phyloP scores from a whole-genome alignment of 2,113 vertebrate species.

The Trogon surrucura region DNA sequence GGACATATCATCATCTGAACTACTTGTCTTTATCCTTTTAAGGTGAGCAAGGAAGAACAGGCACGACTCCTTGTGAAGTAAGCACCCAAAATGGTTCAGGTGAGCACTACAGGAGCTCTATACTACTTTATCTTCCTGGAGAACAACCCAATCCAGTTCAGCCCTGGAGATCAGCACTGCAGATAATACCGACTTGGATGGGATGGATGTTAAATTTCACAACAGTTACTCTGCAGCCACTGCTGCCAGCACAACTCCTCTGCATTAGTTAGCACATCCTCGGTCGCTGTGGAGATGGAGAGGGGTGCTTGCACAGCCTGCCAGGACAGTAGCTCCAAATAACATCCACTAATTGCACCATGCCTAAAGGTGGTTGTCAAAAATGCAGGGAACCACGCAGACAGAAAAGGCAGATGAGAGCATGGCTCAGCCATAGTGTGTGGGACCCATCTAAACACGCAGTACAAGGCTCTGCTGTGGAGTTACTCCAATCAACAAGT shows the following conservation, averaged over 20 bases:
- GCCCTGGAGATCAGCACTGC: not conserved
- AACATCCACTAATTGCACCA: not conserved
- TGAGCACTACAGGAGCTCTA: not conserved
- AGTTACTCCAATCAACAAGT: not conserved
- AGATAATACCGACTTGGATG: not conserved
- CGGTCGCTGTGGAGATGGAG: not conserved
- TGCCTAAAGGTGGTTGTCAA: not conserved
- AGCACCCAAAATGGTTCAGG: not conserved
- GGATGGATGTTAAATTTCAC: not conserved
- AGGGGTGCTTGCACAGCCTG: not conserved
- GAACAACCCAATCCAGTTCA: not conserved
- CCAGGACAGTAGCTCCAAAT: slow-evolving; percentile 3
- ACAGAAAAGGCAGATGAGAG: not conserved
- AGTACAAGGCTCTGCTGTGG: not conserved
- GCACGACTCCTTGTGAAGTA: not conserved
- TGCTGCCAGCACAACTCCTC: slow-evolving; percentile 3
- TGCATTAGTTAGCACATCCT: not conserved
- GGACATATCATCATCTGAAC: not conserved
- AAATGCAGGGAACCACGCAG: not conserved
- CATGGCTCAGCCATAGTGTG: fast-evolving
- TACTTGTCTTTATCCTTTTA: not conserved
- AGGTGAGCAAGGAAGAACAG: not conserved
- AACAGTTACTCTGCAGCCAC: not conserved
- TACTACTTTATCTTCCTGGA: not conserved
- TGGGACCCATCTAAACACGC: not conserved